These are phyloP conservation scores for Tinea semifulvella DNA, from an alignment of 2,888 invertebrate species.

Conservation along the genomic window DNA sequence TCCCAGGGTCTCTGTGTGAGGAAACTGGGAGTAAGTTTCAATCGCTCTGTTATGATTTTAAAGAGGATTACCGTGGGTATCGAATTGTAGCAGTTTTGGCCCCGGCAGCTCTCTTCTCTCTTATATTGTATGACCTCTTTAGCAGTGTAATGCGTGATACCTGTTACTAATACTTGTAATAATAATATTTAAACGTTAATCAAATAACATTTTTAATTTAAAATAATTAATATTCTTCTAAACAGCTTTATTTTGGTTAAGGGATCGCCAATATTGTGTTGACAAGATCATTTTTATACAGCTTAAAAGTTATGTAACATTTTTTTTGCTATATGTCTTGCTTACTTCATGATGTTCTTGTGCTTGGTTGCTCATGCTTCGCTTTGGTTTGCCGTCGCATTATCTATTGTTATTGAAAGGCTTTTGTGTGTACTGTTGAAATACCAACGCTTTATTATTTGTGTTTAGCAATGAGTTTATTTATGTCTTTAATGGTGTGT, in stretches of 20 bases:
- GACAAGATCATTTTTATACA: no score
- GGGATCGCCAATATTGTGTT: no score
- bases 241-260: no score
- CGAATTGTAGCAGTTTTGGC: slow-evolving; percentile 47
- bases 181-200: no score
- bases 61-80: slow-evolving; percentile 46
- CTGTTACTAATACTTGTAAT: neutral
- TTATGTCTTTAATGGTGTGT: no score
- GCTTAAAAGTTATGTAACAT: no score
- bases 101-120: slow-evolving; percentile 43
- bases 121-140: slow-evolving; percentile 52
- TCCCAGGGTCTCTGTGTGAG: slow-evolving; percentile 38
- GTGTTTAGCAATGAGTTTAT: no score
- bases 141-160: slow-evolving; percentile 48
- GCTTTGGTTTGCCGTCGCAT: neutral
- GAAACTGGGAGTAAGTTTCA: slow-evolving; percentile 38
- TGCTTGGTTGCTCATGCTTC: neutral
- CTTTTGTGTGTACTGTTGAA: neutral
- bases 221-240: no score
- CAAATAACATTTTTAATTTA: no score
- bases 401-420: neutral
- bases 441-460: no score
- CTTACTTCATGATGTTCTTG: no score
- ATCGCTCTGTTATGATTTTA: slow-evolving; percentile 43
- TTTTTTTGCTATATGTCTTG: no score